Evolutionary conservation across 1,140 invertebrate genomes (phyloP).

Genomic region (Drosophila azteca): DNA sequence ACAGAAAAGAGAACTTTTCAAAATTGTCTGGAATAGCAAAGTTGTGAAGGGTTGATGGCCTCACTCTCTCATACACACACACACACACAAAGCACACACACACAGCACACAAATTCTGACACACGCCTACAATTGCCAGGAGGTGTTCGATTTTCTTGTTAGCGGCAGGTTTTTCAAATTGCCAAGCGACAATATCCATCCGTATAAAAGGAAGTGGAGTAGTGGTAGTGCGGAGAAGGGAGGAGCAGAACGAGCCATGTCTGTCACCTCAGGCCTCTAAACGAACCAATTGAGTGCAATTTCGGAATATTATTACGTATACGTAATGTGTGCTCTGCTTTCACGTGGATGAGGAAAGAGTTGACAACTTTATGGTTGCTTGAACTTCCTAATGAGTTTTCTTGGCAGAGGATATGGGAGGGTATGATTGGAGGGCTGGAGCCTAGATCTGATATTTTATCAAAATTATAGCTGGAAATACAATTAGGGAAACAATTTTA

Average conservation of each 20-base stretch:
- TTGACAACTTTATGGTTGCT: slow-evolving; percentile 71
- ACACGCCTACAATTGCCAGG: slow-evolving; percentile 35
- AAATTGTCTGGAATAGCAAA: slow-evolving; percentile 68
- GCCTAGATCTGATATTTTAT: too few species aligned
- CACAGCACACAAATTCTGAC: neutral
- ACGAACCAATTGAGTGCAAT: slow-evolving; percentile 75
- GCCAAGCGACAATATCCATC: slow-evolving; percentile 70
- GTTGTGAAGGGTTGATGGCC: slow-evolving; percentile 62
- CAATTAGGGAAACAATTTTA: too few species aligned
- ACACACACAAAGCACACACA: neutral
- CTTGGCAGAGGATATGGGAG: slow-evolving; percentile 7
- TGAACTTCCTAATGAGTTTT: slow-evolving; percentile 65
- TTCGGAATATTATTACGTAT: slow-evolving; percentile 76
- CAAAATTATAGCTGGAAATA: too few species aligned
- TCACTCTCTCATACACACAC: slow-evolving; percentile 20
- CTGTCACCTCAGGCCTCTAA: slow-evolving; percentile 59
- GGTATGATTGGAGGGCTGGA: too few species aligned
- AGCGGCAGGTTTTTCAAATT: slow-evolving; percentile 55
- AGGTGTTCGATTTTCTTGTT: slow-evolving; percentile 53
- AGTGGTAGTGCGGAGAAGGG: neutral
- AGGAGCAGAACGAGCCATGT: slow-evolving; percentile 17
- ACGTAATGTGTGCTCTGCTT: slow-evolving; percentile 37
- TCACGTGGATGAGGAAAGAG: slow-evolving; percentile 29
- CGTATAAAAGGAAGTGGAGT: slow-evolving; percentile 33
- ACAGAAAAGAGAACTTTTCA: slow-evolving; percentile 59